Evolutionary conservation across 2,113 vertebrate genomes (phyloP).

Genomic region (Corythoichthys haematopterus): DNA sequence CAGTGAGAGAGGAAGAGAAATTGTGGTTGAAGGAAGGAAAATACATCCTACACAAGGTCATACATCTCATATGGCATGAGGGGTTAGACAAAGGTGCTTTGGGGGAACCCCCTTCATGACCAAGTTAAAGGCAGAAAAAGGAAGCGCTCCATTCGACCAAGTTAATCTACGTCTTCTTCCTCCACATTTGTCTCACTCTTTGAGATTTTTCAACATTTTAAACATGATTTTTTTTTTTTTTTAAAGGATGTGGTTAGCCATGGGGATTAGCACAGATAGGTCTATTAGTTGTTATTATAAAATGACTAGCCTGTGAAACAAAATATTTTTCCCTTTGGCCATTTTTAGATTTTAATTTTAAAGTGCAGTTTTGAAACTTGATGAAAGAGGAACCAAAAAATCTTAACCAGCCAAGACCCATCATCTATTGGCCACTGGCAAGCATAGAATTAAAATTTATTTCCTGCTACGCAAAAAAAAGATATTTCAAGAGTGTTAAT

Average conservation of each 20-base stretch:
- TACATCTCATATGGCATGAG: conserved; percentile 30
- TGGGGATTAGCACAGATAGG: not conserved
- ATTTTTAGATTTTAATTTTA: not conserved
- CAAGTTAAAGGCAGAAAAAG: conserved; percentile 49
- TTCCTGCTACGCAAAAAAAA: not conserved
- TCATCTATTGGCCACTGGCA: not conserved
- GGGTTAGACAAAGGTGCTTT: conserved; percentile 22
- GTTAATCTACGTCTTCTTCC: conserved; percentile 32
- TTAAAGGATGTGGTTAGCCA: not conserved
- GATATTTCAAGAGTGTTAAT: not conserved
- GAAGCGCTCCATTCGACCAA: conserved; percentile 41
- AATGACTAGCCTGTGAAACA: not conserved
- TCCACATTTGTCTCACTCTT: conserved; percentile 2
- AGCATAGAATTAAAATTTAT: not conserved
- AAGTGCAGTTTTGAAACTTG: not conserved
- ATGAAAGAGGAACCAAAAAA: not conserved
- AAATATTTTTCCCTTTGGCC: not conserved
- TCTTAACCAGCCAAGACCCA: not conserved
- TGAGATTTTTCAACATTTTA: conserved; percentile 15
- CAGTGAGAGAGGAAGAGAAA: conserved; percentile 7
- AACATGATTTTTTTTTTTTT: not conserved
- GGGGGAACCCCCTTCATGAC: conserved; percentile 48
- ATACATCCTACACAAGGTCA: conserved; percentile 29
- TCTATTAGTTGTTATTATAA: not conserved
- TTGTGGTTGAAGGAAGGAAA: conserved; percentile 20